These are phyloP conservation scores for Galerucella pusilla DNA, from an alignment of 2,888 invertebrate species.

Conservation along the genomic window DNA sequence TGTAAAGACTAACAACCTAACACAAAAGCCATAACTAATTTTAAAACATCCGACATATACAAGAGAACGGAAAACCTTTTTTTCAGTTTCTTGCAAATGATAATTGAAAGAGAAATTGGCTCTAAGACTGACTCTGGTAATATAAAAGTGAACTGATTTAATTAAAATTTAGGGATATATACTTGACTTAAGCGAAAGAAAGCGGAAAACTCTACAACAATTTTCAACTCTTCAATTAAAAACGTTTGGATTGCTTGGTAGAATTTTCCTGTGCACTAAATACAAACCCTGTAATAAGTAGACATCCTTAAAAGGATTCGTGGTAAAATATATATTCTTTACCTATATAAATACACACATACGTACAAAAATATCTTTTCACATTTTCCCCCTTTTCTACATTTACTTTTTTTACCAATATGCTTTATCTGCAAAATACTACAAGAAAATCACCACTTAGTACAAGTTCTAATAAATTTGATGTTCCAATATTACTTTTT, in stretches of 20 bases:
- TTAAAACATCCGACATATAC: too few relatives aligned
- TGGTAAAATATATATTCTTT: conserved; percentile 2
- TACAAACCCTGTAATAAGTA: conserved; percentile 4
- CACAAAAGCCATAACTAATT: too few relatives aligned
- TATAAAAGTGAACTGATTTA: background rate
- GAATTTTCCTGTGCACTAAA: background rate
- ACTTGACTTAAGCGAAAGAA: background rate
- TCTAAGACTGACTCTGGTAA: background rate
- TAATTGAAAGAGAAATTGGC: background rate
- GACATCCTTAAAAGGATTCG: background rate
- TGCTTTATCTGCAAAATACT: conserved; percentile 25
- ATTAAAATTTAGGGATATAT: background rate
- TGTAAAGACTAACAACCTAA: too few relatives aligned
- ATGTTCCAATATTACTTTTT: background rate
- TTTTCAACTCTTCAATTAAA: background rate
- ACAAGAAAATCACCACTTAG: background rate
- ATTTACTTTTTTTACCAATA: conserved; percentile 12
- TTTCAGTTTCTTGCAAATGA: background rate
- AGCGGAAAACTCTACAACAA: background rate
- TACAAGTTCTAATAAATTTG: background rate
- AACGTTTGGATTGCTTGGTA: background rate
- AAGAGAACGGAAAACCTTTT: background rate
- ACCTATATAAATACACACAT: conserved; percentile 5
- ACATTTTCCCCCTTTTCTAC: conserved; percentile 1
- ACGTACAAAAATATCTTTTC: conserved; percentile 13